Conservation (phyloP, 2,888 invertebrate genomes). For the Tachina fera region DNA sequence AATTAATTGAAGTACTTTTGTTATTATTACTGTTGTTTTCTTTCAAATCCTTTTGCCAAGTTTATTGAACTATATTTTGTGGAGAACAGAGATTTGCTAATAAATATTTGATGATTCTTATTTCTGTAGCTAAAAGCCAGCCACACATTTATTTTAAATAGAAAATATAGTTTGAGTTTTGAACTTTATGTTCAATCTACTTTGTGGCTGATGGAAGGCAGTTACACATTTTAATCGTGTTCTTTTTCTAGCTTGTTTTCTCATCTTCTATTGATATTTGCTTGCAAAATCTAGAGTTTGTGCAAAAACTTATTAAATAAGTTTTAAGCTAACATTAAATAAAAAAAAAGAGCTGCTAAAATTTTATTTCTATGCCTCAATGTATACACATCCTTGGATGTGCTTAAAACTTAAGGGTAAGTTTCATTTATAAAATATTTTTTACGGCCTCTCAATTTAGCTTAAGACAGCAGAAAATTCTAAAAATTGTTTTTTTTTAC, state of each 20-base stretch:
- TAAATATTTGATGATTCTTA: conserved; percentile 43
- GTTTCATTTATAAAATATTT: neutral
- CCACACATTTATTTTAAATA: conserved; percentile 34
- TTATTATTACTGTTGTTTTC: neutral
- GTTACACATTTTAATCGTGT: conserved; percentile 38
- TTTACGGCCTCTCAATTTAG: neutral
- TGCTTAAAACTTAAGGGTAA: neutral
- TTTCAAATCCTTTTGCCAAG: conserved; percentile 15
- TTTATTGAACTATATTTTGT: conserved; percentile 51
- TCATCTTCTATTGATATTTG: conserved; percentile 1
- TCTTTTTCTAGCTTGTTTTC: neutral
- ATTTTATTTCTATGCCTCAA: conserved; percentile 4
- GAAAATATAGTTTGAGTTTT: neutral
- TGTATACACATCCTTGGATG: neutral
- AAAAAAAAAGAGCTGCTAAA: conserved; percentile 23
- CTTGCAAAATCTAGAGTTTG: neutral
- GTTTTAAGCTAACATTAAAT: neutral
- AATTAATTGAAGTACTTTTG: neutral
- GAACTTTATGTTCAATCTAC: conserved; percentile 15
- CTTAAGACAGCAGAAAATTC: neutral
- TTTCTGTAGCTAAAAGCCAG: conserved; percentile 1
- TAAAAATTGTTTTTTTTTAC: neutral
- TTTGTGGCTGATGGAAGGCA: neutral
- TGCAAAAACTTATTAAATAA: conserved; percentile 41
- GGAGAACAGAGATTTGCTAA: conserved; percentile 36